Evolutionary conservation across 2,113 vertebrate species (phyloP).

Genomic region (Triplophysa tibetana): DNA sequence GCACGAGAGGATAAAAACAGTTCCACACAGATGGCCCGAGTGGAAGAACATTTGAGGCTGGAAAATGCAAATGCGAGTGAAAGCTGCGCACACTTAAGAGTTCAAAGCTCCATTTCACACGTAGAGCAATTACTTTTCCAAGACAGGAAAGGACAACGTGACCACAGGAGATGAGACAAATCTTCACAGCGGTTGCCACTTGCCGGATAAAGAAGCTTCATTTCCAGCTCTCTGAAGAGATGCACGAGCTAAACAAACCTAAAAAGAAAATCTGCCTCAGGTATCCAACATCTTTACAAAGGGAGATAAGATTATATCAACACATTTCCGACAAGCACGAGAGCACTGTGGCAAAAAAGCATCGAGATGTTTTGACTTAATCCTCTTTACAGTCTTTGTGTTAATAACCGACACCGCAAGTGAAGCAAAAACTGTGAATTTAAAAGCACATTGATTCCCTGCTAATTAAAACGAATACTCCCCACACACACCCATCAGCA

Average conservation of each 20-base stretch:
- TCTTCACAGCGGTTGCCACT: slow-evolving; percentile 8
- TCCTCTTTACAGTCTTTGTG: not conserved
- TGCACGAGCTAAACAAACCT: slow-evolving; percentile 22
- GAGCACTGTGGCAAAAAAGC: not conserved
- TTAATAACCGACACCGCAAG: not conserved
- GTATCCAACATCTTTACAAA: slow-evolving; percentile 6
- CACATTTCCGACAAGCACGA: not conserved
- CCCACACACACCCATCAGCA: not conserved
- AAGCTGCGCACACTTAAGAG: slow-evolving; percentile 44
- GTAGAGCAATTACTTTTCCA: slow-evolving; percentile 30
- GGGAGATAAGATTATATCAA: not conserved
- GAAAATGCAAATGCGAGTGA: slow-evolving; percentile 37
- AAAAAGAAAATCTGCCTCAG: slow-evolving; percentile 1
- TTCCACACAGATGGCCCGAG: not conserved
- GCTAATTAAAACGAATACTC: slow-evolving; percentile 47
- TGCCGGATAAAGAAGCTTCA: not conserved
- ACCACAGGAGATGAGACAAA: slow-evolving; percentile 16
- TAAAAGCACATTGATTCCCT: slow-evolving; percentile 56
- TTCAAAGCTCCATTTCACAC: slow-evolving; percentile 50
- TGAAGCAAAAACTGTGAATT: slow-evolving; percentile 50
- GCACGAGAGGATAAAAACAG: not conserved
- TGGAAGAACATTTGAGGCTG: slow-evolving; percentile 22
- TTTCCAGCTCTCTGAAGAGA: slow-evolving; percentile 5
- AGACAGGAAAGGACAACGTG: slow-evolving; percentile 33
- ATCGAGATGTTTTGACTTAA: not conserved